phyloP scores from a whole-genome alignment of 2,113 vertebrate genomes.

The Otolemur garnettii region DNA sequence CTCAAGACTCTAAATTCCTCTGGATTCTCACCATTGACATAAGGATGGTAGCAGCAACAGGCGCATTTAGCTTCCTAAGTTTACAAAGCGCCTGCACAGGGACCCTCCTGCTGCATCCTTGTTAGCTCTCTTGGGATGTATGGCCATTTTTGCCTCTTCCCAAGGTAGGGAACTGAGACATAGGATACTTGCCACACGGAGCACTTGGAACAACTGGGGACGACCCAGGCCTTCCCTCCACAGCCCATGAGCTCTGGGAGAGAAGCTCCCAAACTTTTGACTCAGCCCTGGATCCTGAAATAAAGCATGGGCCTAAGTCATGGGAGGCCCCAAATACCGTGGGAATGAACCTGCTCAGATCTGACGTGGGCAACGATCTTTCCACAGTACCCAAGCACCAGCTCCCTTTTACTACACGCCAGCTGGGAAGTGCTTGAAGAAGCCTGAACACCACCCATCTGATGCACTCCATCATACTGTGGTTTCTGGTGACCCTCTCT shows the following conservation, averaged over 20 bases:
- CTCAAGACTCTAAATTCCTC: too few species aligned
- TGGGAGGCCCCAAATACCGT: not conserved
- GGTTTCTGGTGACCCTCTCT: not conserved
- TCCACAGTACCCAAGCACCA: not conserved
- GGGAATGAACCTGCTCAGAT: not conserved
- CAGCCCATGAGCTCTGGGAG: not conserved
- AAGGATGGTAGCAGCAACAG: too few species aligned
- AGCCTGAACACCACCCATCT: not conserved
- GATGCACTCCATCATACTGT: not conserved
- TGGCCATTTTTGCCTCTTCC: too few species aligned
- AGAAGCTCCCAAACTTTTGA: not conserved
- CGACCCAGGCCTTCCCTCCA: not conserved
- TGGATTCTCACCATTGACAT: too few species aligned
- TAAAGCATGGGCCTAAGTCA: not conserved
- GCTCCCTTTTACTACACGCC: not conserved
- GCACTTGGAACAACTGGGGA: not conserved
- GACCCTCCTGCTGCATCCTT: too few species aligned
- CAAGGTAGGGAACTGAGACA: not conserved
- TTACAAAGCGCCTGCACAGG: too few species aligned
- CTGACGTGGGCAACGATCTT: not conserved
- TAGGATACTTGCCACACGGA: not conserved
- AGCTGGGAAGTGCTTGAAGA: not conserved
- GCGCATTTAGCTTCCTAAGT: too few species aligned
- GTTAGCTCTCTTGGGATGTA: too few species aligned
- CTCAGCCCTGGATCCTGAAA: not conserved